Conservation (phyloP, 1,140 invertebrate species). For the Lasioglossum baleicum region DNA sequence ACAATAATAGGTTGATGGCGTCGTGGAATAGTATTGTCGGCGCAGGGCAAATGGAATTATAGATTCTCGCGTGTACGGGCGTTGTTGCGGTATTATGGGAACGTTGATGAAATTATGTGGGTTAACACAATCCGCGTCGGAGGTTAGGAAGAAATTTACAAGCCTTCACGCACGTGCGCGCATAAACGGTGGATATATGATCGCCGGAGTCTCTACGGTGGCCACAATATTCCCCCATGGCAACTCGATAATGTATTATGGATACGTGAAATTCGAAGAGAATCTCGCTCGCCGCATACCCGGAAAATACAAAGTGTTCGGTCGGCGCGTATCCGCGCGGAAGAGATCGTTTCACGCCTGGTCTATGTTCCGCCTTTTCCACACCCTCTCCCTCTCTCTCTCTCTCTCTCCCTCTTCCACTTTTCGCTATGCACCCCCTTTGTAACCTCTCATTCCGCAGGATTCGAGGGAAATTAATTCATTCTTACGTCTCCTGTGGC, state of each 20-base stretch:
- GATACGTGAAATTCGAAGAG: constrained; percentile 64
- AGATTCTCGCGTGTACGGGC: constrained; percentile 43
- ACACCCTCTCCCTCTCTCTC: neutral
- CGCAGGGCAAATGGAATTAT: constrained; percentile 44
- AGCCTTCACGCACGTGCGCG: constrained; percentile 50
- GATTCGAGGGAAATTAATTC: constrained; percentile 14
- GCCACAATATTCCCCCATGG: constrained; percentile 65
- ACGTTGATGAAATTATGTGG: constrained; percentile 63
- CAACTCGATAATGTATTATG: constrained; percentile 67
- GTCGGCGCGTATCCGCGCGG: constrained; percentile 33
- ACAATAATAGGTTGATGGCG: constrained; percentile 9
- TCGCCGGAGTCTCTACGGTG: constrained; percentile 51
- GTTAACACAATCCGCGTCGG: constrained; percentile 61
- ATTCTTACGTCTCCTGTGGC: neutral
- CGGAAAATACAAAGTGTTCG: constrained; percentile 66
- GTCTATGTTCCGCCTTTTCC: constrained; percentile 28
- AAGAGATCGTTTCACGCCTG: constrained; percentile 51
- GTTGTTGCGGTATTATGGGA: constrained; percentile 59
- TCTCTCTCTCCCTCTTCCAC: neutral
- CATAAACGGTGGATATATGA: constrained; percentile 53
- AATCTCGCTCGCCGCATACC: constrained; percentile 47
- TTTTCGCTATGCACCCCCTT: neutral
- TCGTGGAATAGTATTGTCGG: constrained; percentile 10
- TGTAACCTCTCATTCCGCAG: neutral
- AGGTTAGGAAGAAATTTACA: constrained; percentile 64